Evolutionary conservation across 2,797 vertebrate species (phyloP).

Genomic region (Lithobates pipiens): DNA sequence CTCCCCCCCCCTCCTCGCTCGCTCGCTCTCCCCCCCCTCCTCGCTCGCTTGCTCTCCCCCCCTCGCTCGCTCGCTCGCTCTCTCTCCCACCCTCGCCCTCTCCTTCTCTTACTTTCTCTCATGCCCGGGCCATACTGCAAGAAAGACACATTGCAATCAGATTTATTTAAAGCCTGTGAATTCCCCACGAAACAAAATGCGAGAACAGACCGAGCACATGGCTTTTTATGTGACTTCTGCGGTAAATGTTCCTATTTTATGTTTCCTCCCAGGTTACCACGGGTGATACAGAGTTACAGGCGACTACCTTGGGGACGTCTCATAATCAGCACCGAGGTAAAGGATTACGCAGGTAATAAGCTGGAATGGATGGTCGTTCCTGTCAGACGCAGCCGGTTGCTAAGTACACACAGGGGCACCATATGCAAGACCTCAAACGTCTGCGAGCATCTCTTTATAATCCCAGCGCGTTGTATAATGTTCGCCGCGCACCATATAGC

Average conservation of each 20-base stretch:
- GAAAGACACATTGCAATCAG: conserved; percentile 55
- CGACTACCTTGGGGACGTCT: conserved; percentile 76
- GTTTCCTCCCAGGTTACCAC: conserved; percentile 77
- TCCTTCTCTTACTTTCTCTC: neutral
- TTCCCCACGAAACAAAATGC: conserved; percentile 63
- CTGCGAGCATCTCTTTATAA: conserved; percentile 36
- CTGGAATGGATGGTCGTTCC: conserved; percentile 61
- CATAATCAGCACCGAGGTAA: conserved; percentile 76
- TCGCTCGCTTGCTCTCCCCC: no score
- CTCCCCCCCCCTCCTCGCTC: no score
- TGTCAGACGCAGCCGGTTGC: neutral
- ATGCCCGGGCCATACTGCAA: neutral
- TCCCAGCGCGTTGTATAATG: neutral
- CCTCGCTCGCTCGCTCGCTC: no score
- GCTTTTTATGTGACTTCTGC: conserved; percentile 70
- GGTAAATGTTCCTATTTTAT: conserved; percentile 72
- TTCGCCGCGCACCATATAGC: conserved; percentile 13
- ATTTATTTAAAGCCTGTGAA: conserved; percentile 55
- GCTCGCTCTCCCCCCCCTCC: no score
- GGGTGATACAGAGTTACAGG: conserved; percentile 77
- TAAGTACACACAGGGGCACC: conserved; percentile 63
- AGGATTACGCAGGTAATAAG: conserved; percentile 69
- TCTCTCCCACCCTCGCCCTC: no score
- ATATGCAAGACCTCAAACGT: conserved; percentile 61
- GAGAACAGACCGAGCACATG: conserved; percentile 68